Base-by-base conservation (phyloP, 2,888 invertebrate genomes). In the Heteropelma amictum region DNA sequence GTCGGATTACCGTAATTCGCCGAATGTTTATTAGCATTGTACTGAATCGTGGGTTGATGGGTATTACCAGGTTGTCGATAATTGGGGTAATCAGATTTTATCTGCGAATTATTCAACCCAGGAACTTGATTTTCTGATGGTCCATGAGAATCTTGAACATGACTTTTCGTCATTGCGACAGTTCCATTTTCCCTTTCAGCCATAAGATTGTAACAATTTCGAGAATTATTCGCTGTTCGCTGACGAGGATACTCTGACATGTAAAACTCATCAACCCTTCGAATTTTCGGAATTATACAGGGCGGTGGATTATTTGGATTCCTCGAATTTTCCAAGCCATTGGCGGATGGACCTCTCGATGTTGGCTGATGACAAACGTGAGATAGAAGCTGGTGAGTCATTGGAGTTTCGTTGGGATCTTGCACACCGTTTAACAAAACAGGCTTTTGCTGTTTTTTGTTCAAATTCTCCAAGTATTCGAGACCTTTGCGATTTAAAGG, bases 251-350 rank as follows among this genome's bases (percentile, higher is more conserved):
- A 76, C n/a, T 76, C 76, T 14, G 40, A 30, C 3, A 35, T 14
- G 8, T 14, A 56, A 0, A 8, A n/a, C 26, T 54, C 53, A 3
- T 72, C 56, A 0, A 51, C 26, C 65, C 68, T 70, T 17, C 73
- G 77, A 8, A 38, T 23, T 17, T 33, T 72, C 3, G 74, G 12
- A 38, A 17, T 40, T 30, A 14, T 21, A 6, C 51, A 35, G 0
- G 56, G 47, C 0, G 45, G 17, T 8, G 83, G 82, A 77, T 85
- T 85, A 53, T 84, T 73, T 0, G 79, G 61, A 71, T 82, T 82
- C 12, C 85, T 81, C 0, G 8, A 38, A 61, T 87, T 87, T 47
- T 83, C 85, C 10, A 87, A 63, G 6, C 86, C 87, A 35, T 87
- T 87, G 0, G 83, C 76, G 2, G 82, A 77, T 1, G 77, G n/a